Percentiles rank a stretch among this genome's conserved stretches.
Conservation (phyloP, 2,888 invertebrate genomes). For the Galerucella pusilla region DNA sequence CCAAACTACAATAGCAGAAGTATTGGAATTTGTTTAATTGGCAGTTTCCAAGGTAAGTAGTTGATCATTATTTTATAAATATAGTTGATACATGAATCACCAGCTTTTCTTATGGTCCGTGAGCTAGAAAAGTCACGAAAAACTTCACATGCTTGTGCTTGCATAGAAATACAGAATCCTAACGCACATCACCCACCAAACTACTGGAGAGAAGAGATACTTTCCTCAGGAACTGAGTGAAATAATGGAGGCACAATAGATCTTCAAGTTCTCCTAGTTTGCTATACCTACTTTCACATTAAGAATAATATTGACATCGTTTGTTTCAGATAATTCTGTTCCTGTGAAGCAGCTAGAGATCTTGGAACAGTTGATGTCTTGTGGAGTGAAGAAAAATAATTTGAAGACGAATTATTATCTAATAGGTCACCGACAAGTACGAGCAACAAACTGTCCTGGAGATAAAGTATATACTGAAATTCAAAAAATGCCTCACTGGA, state of each 20-base stretch:
- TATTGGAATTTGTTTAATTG: constrained; percentile 74
- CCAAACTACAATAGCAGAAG: constrained; percentile 71
- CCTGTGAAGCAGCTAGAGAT: constrained; percentile 46
- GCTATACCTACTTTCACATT: too few relatives aligned
- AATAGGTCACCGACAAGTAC: constrained; percentile 53
- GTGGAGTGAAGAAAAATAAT: constrained; percentile 44
- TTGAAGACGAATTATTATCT: constrained; percentile 46
- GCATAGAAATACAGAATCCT: not conserved
- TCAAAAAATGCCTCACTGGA: constrained; percentile 46
- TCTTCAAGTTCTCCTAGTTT: not conserved
- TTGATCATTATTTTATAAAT: constrained; percentile 16
- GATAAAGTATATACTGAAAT: constrained; percentile 48
- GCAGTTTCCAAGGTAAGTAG: constrained; percentile 65
- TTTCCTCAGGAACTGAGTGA: constrained; percentile 4
- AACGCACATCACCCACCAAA: too few relatives aligned
- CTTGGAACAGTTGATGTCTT: constrained; percentile 47
- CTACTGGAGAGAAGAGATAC: not conserved
- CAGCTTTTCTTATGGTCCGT: not conserved
- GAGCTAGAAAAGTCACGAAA: not conserved
- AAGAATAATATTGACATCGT: not conserved
- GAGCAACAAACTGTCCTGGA: constrained; percentile 51
- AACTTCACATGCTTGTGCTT: not conserved
- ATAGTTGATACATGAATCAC: not conserved
- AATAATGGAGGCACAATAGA: not conserved
- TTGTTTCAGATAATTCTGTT: constrained; percentile 44